Conservation (phyloP, 2,888 invertebrate species). For the Ommatoiulus sabulosus region DNA sequence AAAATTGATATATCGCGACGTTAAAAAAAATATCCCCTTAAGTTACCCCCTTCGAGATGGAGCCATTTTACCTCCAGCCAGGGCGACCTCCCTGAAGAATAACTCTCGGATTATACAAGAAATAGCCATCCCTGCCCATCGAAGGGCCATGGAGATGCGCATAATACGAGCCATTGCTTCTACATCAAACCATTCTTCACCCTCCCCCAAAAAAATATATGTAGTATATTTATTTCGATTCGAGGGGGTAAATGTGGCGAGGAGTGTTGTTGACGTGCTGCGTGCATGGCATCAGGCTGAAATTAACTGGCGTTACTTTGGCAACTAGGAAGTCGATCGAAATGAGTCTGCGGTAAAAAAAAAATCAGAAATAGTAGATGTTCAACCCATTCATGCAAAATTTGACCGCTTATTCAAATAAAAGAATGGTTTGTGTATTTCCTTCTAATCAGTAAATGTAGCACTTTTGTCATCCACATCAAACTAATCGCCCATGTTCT, state of each 20-base stretch:
- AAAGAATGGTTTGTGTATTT: too few species aligned
- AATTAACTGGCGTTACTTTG: not conserved
- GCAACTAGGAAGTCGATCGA: not conserved
- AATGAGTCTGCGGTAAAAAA: not conserved
- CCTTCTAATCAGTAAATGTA: too few species aligned
- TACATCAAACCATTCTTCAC: not conserved
- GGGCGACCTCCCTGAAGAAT: conserved; percentile 1
- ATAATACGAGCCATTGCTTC: not conserved
- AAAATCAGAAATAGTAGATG: not conserved
- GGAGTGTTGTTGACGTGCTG: not conserved
- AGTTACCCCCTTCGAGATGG: conserved; percentile 1
- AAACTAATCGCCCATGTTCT: too few species aligned
- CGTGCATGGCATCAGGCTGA: not conserved
- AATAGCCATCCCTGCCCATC: not conserved
- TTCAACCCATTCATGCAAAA: not conserved
- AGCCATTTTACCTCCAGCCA: not conserved
- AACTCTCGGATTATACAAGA: not conserved
- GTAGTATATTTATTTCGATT: not conserved
- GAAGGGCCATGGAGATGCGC: not conserved
- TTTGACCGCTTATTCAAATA: not conserved
- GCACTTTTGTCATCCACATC: too few species aligned
- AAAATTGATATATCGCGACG: conserved; percentile 1
- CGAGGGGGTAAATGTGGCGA: not conserved
- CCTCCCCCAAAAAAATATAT: not conserved
- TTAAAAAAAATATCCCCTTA: not conserved